Percentiles rank a stretch among this genome's conserved stretches.
Conservation (phyloP, 2,113 vertebrate genomes). For the Entomyzon cyanotis region DNA sequence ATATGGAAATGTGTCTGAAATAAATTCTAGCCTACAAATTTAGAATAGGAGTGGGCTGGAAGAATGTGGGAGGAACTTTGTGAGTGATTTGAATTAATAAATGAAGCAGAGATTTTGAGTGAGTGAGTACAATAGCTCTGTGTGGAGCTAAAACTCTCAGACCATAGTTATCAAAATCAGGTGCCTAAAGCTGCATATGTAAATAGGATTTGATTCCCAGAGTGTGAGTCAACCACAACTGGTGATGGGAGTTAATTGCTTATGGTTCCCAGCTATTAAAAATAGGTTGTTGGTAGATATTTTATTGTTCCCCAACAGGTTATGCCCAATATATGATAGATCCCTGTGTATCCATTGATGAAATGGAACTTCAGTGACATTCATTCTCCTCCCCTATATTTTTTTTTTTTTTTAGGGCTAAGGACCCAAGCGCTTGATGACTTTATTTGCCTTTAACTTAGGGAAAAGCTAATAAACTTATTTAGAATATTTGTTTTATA, state of each 20-base stretch:
- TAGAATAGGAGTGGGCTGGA: neutral
- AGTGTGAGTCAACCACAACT: neutral
- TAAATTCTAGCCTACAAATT: conserved; percentile 5
- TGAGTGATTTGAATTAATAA: conserved; percentile 20
- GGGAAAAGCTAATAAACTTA: neutral
- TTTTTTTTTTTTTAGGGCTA: neutral
- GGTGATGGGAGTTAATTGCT: neutral
- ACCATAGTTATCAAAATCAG: neutral
- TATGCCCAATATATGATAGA: neutral
- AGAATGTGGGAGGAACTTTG: conserved; percentile 11
- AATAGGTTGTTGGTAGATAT: neutral
- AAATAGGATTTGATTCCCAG: neutral
- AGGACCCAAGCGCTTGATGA: neutral
- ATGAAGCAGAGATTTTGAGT: neutral
- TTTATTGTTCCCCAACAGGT: neutral
- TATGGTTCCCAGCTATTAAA: neutral
- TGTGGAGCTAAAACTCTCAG: neutral
- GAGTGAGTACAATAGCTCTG: neutral
- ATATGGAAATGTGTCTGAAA: neutral
- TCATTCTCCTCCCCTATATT: accelerated
- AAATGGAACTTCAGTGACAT: neutral
- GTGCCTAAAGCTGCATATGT: neutral
- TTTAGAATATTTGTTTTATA: neutral
- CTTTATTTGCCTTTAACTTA: neutral
- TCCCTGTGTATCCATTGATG: neutral